Conservation (phyloP, 2,797 vertebrate genomes). For the Rousettus madagascariensis region DNA sequence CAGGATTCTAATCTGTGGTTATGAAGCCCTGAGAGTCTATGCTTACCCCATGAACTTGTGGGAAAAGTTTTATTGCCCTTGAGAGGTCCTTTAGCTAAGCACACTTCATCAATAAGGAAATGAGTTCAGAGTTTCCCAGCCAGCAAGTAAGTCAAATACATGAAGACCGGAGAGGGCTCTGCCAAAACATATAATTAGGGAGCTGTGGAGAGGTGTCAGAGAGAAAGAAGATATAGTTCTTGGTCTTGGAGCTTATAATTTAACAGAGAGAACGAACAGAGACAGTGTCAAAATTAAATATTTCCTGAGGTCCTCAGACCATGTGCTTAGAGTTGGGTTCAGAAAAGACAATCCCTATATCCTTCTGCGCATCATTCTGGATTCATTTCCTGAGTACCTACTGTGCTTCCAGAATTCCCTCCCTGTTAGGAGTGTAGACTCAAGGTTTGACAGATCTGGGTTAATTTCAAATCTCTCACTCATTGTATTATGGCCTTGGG, state of each 20-base stretch:
- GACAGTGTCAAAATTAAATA: background rate
- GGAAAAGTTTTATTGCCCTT: background rate
- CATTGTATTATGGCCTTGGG: background rate
- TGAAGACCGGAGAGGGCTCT: background rate
- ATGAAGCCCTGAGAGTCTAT: background rate
- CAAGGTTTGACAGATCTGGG: background rate
- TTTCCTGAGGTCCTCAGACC: background rate
- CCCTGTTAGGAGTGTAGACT: background rate
- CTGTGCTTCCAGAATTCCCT: background rate
- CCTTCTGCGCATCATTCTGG: background rate
- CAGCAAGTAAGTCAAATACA: background rate
- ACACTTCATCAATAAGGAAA: background rate
- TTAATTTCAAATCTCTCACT: background rate
- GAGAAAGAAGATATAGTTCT: background rate
- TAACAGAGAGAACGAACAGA: background rate
- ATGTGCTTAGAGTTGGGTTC: background rate
- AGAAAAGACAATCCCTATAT: background rate
- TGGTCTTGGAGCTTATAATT: background rate
- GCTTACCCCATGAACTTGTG: background rate
- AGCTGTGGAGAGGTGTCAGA: background rate
- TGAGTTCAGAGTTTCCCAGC: background rate
- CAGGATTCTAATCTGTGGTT: background rate
- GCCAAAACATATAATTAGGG: background rate
- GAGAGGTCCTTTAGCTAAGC: background rate
- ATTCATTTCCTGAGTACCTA: background rate